These are phyloP conservation scores for Bergia puertoricense DNA, from an alignment of 92 coral and sea anemone genomes.

Conservation along the genomic window DNA sequence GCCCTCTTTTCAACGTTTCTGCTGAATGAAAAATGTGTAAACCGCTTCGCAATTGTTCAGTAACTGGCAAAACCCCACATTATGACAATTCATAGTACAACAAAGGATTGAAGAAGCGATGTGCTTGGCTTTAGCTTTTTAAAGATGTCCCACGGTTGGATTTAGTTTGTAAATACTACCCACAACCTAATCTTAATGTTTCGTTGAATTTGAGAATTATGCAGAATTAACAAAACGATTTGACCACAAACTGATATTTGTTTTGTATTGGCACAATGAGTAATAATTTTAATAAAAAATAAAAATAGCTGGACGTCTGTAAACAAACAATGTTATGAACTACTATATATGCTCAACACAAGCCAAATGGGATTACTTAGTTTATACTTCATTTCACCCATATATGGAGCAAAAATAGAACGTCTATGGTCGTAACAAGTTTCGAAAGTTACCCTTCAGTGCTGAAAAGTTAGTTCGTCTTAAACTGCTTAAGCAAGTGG, in stretches of 20 bases:
- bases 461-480: background rate
- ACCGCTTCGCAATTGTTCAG: background rate
- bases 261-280: background rate
- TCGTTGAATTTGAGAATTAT: background rate
- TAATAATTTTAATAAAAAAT: too few relatives aligned
- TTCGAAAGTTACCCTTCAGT: slow-evolving; percentile 1
- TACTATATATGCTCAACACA: too few relatives aligned
- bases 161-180: too few relatives aligned
- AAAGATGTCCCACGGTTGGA: too few relatives aligned
- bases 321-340: background rate
- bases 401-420: background rate
- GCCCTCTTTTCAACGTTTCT: background rate
- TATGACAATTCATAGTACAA: background rate
- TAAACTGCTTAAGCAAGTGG: background rate
- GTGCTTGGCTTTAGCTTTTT: too few relatives aligned
- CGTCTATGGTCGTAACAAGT: background rate
- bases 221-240: background rate
- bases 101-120: background rate
- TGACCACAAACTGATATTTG: background rate
- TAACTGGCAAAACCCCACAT: background rate
- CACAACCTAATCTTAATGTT: too few relatives aligned
- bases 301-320: background rate
- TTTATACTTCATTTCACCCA: background rate
- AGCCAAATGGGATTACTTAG: background rate
- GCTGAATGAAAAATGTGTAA: background rate